Conservation (phyloP, 2,888 invertebrate genomes). For the Acanthosoma haemorrhoidale region DNA sequence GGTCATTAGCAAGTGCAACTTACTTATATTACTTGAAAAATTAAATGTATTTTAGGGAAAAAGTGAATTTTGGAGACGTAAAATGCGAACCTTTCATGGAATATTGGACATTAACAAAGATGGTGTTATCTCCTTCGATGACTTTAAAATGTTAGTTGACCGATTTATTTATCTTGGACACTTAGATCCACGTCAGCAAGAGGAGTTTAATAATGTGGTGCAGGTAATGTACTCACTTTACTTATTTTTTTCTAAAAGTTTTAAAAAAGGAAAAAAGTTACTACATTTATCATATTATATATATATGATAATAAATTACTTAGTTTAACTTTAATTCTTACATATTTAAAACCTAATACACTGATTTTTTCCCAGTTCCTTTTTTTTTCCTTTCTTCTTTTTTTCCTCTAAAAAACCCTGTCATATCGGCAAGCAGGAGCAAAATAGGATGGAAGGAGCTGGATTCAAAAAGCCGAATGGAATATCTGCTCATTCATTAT, state of each 20-base stretch:
- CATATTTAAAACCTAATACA: too few relatives aligned
- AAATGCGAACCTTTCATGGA: constrained; percentile 79
- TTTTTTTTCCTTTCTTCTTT: too few relatives aligned
- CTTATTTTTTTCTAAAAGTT: neutral
- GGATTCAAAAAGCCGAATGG: too few relatives aligned
- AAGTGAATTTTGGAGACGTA: constrained; percentile 71
- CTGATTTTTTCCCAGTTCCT: too few relatives aligned
- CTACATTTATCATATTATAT: neutral
- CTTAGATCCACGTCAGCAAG: constrained; percentile 58
- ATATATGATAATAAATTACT: neutral
- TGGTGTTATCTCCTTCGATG: constrained; percentile 75
- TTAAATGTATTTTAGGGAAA: too few relatives aligned
- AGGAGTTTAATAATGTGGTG: constrained; percentile 65
- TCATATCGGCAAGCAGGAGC: too few relatives aligned
- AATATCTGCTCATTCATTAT: too few relatives aligned
- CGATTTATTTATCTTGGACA: constrained; percentile 72
- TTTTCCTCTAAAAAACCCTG: too few relatives aligned
- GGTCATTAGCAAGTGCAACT: too few relatives aligned
- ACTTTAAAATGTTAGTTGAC: constrained; percentile 67
- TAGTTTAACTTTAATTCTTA: neutral
- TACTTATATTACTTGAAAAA: too few relatives aligned
- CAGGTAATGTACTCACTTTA: constrained; percentile 51
- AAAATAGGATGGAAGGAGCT: too few relatives aligned
- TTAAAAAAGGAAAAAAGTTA: too few relatives aligned
- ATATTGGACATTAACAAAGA: constrained; percentile 80